Conservation (phyloP, 2,888 invertebrate species). For the Calameuta pallipes region DNA sequence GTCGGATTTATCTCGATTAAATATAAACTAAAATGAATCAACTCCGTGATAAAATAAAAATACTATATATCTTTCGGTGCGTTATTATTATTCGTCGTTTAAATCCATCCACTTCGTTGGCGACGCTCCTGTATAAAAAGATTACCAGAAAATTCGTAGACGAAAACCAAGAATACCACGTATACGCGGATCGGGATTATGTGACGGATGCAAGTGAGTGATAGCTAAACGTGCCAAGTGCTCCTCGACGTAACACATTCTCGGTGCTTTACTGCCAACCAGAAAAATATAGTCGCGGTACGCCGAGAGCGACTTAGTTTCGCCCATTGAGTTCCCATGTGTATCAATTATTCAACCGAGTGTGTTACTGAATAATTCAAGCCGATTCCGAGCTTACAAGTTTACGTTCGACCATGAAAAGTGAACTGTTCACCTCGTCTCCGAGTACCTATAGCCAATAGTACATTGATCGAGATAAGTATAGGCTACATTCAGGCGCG, state of each 20-base stretch:
- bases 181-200: neutral
- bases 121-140: neutral
- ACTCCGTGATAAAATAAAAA: neutral
- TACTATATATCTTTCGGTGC: neutral
- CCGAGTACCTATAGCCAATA: neutral
- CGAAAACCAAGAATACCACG: neutral
- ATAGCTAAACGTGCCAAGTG: neutral
- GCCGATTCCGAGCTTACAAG: conserved; percentile 41
- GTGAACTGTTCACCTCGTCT: conserved; percentile 37
- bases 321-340: conserved; percentile 32
- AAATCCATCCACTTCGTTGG: neutral
- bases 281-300: conserved; percentile 36
- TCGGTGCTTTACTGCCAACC: conserved; percentile 36
- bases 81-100: neutral
- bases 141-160: neutral
- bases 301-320: conserved; percentile 10
- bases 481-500: neutral
- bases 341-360: conserved; percentile 55
- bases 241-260: conserved; percentile 29
- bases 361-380: conserved; percentile 52
- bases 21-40: neutral
- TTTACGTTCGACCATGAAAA: conserved; percentile 32
- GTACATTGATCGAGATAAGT: neutral
- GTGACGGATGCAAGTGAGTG: neutral
- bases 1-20: neutral